Evolutionary conservation across 92 coral and sea anemone species (phyloP), one percentile per base, ranked within the genome.

Genomic region (Epizoanthus stellaris): DNA sequence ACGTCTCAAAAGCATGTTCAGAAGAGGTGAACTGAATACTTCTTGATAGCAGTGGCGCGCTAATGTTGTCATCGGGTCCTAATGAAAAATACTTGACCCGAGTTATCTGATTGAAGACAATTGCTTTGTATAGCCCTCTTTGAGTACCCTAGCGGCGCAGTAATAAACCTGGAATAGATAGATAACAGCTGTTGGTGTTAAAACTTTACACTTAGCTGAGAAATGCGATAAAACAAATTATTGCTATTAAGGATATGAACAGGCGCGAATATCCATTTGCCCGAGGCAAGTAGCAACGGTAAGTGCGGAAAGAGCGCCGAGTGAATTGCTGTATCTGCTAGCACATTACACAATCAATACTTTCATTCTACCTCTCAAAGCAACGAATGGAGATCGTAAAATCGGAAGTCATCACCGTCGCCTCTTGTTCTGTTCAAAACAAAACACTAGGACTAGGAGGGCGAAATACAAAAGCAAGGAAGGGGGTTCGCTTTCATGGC

Each of bases 321-420:
- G 1, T n/a, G 3, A 58, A 76, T 17, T 6, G 1, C 69, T 36
- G 11, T 20, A 36, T 42, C 4, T 39, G 65, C 23, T 19, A 4
- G 19, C 36, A 36, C 14, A 8, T 3, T 61, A 20, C 53, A 21
- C 2, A 64, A 17, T 13, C 16, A 20, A 57, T 25, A 16, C 52
- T 13, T 15, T 9, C 16, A 30, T 75, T 54, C 58, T 5, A 58
- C 10, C 25, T 25, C 20, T 45, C 52, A 13, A 11, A 25, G 4
- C 21, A 2, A 34, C 30, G 81, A 71, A 79, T 93, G 25, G 96
- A 93, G 57, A 87, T 85, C 6, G 85, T 86, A 52, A 88, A 81
- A 39, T 93, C 96, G 13, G 87, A 88, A 63, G 77, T 84, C 16
- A 87, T 88, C 10, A 88, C 82, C 17, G 79, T 85, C 40, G 84